Evolutionary conservation across 2,888 invertebrate species (phyloP).

Genomic region (Cryptosula pallasiana): DNA sequence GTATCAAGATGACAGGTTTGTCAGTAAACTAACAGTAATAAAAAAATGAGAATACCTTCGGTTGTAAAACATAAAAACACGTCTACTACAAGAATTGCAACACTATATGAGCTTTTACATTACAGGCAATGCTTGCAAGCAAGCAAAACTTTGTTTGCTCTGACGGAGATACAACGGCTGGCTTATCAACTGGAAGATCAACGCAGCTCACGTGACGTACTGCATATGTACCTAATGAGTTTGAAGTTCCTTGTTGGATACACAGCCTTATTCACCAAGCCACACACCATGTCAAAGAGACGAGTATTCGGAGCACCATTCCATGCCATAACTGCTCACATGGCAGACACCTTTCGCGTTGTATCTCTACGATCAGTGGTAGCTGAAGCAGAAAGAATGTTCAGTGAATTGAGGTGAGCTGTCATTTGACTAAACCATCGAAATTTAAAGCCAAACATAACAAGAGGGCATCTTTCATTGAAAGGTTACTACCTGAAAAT

Average conservation of each 20-base stretch:
- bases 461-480: too few relatives aligned
- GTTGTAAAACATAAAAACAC: too few relatives aligned
- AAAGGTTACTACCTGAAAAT: too few relatives aligned
- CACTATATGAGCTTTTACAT: too few relatives aligned
- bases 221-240: neutral
- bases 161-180: neutral
- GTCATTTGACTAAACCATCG: neutral
- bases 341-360: neutral
- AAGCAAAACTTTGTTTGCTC: neutral
- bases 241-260: neutral
- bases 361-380: neutral
- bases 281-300: too few relatives aligned
- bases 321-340: neutral
- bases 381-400: neutral
- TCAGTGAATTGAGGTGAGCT: neutral
- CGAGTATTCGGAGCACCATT: neutral
- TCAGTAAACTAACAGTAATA: too few relatives aligned
- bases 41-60: too few relatives aligned
- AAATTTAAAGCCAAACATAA: too few relatives aligned
- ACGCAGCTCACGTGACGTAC: neutral
- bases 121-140: too few relatives aligned
- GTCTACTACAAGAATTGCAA: too few relatives aligned
- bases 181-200: neutral
- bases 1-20: too few relatives aligned
- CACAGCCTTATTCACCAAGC: neutral